phyloP scores from a whole-genome alignment of 2,888 invertebrate genomes.

The Eubasilissa splendida region DNA sequence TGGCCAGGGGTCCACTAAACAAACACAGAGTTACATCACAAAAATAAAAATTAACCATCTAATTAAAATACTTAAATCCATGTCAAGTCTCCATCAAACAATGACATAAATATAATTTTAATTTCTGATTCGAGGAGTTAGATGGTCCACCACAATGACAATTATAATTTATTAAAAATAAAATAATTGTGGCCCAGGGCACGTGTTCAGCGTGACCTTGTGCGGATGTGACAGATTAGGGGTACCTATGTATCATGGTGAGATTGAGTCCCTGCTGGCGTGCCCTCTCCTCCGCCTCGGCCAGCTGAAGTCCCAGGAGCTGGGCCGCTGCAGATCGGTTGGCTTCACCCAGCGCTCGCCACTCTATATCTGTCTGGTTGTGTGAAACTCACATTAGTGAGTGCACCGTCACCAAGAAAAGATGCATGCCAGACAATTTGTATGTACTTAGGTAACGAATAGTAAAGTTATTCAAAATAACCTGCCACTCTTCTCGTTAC shows the following conservation, averaged over 20 bases:
- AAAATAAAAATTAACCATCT: background rate
- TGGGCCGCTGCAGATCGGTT: conserved; percentile 77
- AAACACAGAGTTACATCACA: background rate
- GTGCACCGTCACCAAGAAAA: too few species aligned
- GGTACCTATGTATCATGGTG: conserved; percentile 39
- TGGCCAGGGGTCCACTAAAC: conserved; percentile 40
- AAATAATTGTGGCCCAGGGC: background rate
- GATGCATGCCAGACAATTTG: too few species aligned
- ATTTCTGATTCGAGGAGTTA: background rate
- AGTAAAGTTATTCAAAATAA: too few species aligned
- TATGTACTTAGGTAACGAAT: too few species aligned
- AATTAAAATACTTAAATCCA: too few species aligned
- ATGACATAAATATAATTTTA: too few species aligned
- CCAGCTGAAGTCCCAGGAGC: conserved; percentile 30
- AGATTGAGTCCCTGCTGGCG: conserved; percentile 44
- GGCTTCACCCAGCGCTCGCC: conserved; percentile 74
- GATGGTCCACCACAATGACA: background rate
- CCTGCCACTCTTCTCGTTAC: too few species aligned
- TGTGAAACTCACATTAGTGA: too few species aligned
- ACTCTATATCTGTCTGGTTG: conserved; percentile 71
- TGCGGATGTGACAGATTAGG: background rate
- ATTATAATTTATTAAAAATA: background rate
- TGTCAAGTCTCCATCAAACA: too few species aligned
- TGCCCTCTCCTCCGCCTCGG: conserved; percentile 46
- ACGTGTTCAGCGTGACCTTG: background rate